phyloP scores from a whole-genome alignment of 1,140 invertebrate species.

The Heterodera schachtii region DNA sequence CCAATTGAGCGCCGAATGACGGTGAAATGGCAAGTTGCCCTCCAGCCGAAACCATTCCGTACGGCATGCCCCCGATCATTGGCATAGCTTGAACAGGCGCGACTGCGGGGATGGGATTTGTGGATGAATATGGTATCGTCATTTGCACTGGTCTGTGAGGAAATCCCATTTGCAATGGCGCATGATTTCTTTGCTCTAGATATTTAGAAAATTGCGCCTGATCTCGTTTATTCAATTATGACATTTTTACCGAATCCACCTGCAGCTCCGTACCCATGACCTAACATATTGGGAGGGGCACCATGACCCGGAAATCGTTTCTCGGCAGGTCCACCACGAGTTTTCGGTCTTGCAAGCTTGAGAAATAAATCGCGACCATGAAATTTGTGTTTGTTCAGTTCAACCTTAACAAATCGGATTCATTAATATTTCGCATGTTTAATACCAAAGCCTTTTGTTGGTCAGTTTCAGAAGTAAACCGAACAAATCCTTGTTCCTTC shows the following conservation, averaged over 20 bases:
- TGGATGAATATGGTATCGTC: slow-evolving; percentile 1
- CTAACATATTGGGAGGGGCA: background rate
- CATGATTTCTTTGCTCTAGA: slow-evolving; percentile 5
- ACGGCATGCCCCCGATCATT: slow-evolving; percentile 18
- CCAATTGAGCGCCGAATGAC: slow-evolving; percentile 18
- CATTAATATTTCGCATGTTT: slow-evolving; percentile 14
- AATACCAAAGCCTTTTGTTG: slow-evolving; percentile 58
- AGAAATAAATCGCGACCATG: slow-evolving; percentile 52
- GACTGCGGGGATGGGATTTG: slow-evolving; percentile 1
- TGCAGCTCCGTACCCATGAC: slow-evolving; percentile 9
- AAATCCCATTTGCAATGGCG: slow-evolving; percentile 3
- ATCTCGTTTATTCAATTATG: background rate
- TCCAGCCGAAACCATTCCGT: slow-evolving; percentile 18
- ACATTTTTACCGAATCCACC: slow-evolving; percentile 5
- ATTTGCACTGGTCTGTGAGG: slow-evolving; percentile 1
- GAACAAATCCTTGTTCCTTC: slow-evolving; percentile 54
- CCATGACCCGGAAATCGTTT: background rate
- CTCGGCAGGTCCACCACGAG: slow-evolving; percentile 34
- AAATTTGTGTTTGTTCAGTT: slow-evolving; percentile 55
- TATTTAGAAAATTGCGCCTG: background rate
- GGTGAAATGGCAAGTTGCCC: background rate
- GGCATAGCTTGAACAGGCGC: slow-evolving; percentile 12
- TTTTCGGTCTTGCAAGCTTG: slow-evolving; percentile 56
- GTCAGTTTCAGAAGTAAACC: slow-evolving; percentile 60
- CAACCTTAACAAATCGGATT: slow-evolving; percentile 41